Percentiles rank a stretch among this genome's conserved stretches.
Conservation (phyloP, 1,140 invertebrate species). For the Triops cancriformis region DNA sequence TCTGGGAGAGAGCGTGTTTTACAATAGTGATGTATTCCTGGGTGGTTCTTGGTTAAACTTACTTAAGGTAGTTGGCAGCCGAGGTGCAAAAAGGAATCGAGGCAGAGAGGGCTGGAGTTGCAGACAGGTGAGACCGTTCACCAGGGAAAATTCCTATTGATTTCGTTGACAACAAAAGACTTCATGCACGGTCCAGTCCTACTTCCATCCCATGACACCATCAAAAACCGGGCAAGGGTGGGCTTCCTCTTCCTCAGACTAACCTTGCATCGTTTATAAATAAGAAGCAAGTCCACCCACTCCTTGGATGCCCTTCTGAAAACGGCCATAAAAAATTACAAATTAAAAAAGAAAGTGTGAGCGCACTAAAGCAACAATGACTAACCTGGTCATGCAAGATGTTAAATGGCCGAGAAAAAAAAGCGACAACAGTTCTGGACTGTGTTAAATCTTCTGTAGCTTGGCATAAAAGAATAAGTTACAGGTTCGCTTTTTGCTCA, state of each 20-base stretch:
- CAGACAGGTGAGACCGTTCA: slow-evolving; percentile 9
- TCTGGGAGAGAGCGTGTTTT: neutral
- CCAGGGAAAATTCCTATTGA: slow-evolving; percentile 13
- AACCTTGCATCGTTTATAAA: slow-evolving; percentile 3
- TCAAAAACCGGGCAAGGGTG: neutral
- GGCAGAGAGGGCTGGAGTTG: neutral
- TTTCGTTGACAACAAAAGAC: slow-evolving; percentile 10
- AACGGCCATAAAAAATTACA: neutral
- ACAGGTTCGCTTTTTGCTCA: slow-evolving; percentile 6
- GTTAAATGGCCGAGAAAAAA: neutral
- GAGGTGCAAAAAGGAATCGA: neutral
- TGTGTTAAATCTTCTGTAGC: neutral
- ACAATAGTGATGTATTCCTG: neutral
- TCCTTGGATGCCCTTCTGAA: neutral
- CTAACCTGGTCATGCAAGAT: slow-evolving; percentile 6
- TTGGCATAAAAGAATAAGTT: neutral
- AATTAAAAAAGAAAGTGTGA: slow-evolving; percentile 1
- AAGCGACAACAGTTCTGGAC: neutral
- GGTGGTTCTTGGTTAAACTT: slow-evolving; percentile 13
- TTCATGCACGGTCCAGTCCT: slow-evolving; percentile 9
- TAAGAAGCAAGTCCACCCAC: slow-evolving; percentile 12
- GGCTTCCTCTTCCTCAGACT: neutral
- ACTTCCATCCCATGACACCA: neutral
- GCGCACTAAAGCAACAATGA: neutral
- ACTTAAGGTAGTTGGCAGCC: slow-evolving; percentile 9